Evolutionary conservation across 2,888 invertebrate genomes (phyloP), one percentile per base, ranked within the genome.

Genomic region (Dermolepida albohirtum): DNA sequence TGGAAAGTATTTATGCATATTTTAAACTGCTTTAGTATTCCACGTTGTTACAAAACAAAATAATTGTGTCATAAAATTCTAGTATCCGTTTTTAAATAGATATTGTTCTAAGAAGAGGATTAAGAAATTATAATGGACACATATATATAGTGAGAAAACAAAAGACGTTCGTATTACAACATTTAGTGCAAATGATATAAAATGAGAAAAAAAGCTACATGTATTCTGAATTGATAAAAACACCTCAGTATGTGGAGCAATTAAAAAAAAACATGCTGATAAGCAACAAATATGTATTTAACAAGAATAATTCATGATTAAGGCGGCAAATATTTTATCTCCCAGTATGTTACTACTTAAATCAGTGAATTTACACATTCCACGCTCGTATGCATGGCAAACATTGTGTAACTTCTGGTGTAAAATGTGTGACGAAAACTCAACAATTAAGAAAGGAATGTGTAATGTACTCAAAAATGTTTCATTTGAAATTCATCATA

Each of bases 221-320:
- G 22, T 34, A 34, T 34, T 40, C 40, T 40, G 44, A 44, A 44
- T 47, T 59, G 59, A 59, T 59, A 44, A 29, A 44, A 11, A 34
- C 43, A 44, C 44, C n/a, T 14, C 2, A 27, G 43, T 34, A 59
- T 59, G 39, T 47, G 16, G 34, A 49, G 17, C 8, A 41, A 29
- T 59, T 59, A 62, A 39, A 49, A 62, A 59, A 44, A 62, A 47
- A 16, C 44, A 17, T 11, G 2, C 6, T 10, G 34, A 62, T 62
- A 62, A 39, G 39, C 47, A 62, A 17, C 47, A 62, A 34, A 47
- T 62, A 34, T 34, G 34, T 34, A 62, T 62, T 47, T 47, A 62
- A 62, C 59, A 62, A 62, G 47, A 62, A 62, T 47, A 47, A 29
- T 41, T 41, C 29, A n/a, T 62, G 59, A 62, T 62, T 62, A 62